These are phyloP conservation scores for Cepaea nemoralis DNA, from an alignment of 1,140 invertebrate genomes.

Conservation along the genomic window DNA sequence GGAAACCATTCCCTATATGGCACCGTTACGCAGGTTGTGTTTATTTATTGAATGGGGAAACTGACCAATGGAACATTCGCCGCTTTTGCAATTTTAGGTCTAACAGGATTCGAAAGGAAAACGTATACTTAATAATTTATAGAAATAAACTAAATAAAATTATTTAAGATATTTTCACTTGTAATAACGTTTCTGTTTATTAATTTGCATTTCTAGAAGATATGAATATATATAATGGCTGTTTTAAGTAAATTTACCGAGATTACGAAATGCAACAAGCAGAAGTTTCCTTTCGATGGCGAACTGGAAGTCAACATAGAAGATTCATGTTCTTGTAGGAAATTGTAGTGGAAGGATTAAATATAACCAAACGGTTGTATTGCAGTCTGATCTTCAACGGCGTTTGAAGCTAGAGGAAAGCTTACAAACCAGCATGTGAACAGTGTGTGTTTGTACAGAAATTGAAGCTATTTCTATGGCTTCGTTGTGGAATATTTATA, in stretches of 20 bases:
- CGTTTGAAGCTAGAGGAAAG: background rate
- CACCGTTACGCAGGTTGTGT: no score
- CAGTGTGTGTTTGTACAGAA: slow-evolving; percentile 1
- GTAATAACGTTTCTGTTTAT: no score
- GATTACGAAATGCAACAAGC: background rate
- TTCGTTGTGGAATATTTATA: slow-evolving; percentile 41
- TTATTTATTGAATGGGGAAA: no score
- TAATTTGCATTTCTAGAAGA: no score
- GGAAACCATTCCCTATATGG: no score
- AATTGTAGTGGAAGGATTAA: background rate
- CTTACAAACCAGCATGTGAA: slow-evolving; percentile 21
- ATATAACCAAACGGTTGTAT: no score
- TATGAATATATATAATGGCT: no score
- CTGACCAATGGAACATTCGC: background rate
- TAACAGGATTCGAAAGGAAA: background rate
- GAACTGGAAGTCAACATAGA: slow-evolving; percentile 15
- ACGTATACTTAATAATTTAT: background rate
- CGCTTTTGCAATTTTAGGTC: slow-evolving; percentile 1
- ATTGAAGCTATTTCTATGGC: slow-evolving; percentile 34
- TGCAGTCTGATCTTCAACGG: no score
- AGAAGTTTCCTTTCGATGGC: background rate
- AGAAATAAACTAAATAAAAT: no score
- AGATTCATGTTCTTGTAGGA: background rate
- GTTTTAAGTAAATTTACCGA: background rate
- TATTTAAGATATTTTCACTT: no score